Conservation (phyloP, 2,888 invertebrate genomes). For the Bellardia pandia region DNA sequence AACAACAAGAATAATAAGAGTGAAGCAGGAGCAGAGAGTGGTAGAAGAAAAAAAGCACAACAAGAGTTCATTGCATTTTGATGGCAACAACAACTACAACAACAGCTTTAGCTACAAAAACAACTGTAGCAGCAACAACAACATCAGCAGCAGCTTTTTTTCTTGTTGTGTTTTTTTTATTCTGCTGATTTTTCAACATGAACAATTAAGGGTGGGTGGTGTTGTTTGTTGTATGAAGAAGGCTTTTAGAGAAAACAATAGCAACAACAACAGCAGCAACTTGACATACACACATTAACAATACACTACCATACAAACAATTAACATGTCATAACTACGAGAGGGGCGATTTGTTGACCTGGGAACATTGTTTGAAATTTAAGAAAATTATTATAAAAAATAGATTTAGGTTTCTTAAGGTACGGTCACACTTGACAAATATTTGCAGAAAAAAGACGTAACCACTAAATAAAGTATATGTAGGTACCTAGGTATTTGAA, state of each 20-base stretch:
- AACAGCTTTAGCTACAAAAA: conserved; percentile 50
- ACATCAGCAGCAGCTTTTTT: conserved; percentile 61
- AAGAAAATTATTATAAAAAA: too few species aligned
- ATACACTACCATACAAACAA: conserved; percentile 43
- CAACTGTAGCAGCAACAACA: conserved; percentile 69
- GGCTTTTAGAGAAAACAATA: conserved; percentile 54
- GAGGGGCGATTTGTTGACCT: not conserved
- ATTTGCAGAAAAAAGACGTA: too few species aligned
- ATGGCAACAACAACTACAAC: conserved; percentile 77
- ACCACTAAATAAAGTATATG: too few species aligned
- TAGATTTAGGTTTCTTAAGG: too few species aligned
- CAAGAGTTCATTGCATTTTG: conserved; percentile 83
- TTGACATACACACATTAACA: conserved; percentile 64
- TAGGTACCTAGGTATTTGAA: too few species aligned
- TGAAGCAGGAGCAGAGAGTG: conserved; percentile 15
- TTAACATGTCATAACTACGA: not conserved
- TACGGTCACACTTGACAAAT: too few species aligned
- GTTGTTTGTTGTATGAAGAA: conserved; percentile 48
- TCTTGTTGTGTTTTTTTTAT: conserved; percentile 34
- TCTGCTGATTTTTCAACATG: not conserved
- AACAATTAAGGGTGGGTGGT: conserved; percentile 70
- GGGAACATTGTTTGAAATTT: too few species aligned
- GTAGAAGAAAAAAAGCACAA: conserved; percentile 56
- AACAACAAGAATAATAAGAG: conserved; percentile 30
- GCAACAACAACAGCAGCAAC: conserved; percentile 60